Conservation (phyloP, 2,888 invertebrate genomes). For the Proisotoma minuta region DNA sequence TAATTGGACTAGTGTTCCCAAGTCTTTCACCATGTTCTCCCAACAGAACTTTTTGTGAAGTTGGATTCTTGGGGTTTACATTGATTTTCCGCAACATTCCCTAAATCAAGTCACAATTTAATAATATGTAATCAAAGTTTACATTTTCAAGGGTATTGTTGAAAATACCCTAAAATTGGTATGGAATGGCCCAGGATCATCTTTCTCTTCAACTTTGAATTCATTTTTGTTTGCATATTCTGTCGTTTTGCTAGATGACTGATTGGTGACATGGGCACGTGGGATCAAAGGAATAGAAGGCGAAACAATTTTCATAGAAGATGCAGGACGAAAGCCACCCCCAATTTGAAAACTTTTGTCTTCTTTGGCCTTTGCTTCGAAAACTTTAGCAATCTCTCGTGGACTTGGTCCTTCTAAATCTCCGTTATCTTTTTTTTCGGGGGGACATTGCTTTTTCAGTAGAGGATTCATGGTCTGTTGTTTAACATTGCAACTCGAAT, state of each 20-base stretch:
- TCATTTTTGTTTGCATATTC: no score
- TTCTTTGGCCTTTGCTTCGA: conserved; percentile 31
- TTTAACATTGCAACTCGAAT: conserved; percentile 11
- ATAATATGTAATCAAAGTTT: not conserved
- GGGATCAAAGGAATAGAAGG: no score
- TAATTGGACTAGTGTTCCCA: no score
- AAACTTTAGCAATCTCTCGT: conserved; percentile 36
- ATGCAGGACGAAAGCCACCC: conserved; percentile 21
- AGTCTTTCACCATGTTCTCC: no score
- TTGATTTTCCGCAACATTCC: conserved; percentile 23
- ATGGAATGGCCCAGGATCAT: conserved; percentile 23
- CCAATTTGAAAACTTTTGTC: conserved; percentile 8
- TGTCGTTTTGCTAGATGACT: no score
- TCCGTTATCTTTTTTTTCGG: no score
- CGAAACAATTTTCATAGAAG: no score
- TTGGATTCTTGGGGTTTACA: not conserved
- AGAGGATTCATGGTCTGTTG: no score
- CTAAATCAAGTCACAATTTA: not conserved
- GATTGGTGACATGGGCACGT: no score
- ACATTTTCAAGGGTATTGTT: no score
- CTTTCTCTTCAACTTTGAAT: not conserved
- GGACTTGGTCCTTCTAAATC: conserved; percentile 31
- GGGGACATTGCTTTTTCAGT: no score
- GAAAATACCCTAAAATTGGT: conserved; percentile 30
- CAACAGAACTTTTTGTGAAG: no score